Conservation (phyloP, 1,140 invertebrate genomes). For the Cryptotermes secundus region DNA sequence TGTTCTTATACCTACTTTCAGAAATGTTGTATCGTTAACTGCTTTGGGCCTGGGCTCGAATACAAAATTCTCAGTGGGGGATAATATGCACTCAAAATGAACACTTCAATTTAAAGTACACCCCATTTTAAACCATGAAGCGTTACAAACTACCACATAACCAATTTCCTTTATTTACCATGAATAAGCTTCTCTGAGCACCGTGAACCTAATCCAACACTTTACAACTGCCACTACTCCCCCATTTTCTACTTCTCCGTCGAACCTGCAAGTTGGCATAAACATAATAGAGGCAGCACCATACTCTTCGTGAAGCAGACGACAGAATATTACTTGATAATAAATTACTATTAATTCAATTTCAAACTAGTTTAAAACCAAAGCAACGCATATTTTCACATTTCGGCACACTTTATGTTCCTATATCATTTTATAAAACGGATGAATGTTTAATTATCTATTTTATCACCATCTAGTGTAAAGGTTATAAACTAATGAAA, state of each 20-base stretch:
- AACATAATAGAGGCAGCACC: not conserved
- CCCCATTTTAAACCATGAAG: not conserved
- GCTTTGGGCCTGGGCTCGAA: not conserved
- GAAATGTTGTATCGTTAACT: not conserved
- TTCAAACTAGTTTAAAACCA: not conserved
- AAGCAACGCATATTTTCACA: not conserved
- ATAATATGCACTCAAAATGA: not conserved
- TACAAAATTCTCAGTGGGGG: not conserved
- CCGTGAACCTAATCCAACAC: not conserved
- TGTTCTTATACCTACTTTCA: not conserved
- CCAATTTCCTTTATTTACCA: not conserved
- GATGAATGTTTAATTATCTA: not conserved
- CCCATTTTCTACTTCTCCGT: constrained; percentile 3
- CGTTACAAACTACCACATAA: not conserved
- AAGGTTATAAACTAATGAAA: not conserved
- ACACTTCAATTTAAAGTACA: not conserved
- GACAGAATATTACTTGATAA: not conserved
- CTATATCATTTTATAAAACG: not conserved
- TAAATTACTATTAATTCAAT: not conserved
- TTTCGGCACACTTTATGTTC: not conserved
- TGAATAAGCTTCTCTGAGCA: not conserved
- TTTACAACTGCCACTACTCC: not conserved
- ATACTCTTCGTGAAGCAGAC: not conserved
- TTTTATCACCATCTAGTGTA: not conserved
- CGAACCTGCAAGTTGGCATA: not conserved